A percentile compares a stretch with the other conserved stretches of the same genome.
Evolutionary conservation across 2,113 vertebrate species (phyloP).

Genomic region (Rhombomys opimus): DNA sequence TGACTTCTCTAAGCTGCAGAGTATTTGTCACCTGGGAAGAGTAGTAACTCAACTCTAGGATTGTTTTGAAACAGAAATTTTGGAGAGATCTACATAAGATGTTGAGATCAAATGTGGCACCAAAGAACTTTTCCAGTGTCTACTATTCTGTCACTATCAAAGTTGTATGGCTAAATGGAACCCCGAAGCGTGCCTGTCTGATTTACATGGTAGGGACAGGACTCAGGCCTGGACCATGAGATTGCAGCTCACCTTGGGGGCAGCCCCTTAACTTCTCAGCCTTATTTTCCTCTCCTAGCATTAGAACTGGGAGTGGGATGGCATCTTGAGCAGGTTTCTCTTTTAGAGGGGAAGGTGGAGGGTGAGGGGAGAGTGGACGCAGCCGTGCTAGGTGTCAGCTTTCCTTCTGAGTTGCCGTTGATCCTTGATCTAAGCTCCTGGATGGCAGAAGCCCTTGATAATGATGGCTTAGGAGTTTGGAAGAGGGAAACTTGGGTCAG

Average conservation of each 20-base stretch:
- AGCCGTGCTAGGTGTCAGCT: background rate
- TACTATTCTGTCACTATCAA: background rate
- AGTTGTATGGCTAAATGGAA: constrained; percentile 30
- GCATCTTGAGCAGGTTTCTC: constrained; percentile 28
- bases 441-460: background rate
- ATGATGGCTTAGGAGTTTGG: background rate
- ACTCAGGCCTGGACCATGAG: background rate
- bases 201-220: background rate
- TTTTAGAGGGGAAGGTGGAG: background rate
- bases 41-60: background rate
- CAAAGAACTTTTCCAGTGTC: constrained; percentile 20
- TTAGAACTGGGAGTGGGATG: background rate
- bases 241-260: constrained; percentile 49
- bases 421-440: background rate
- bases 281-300: constrained; percentile 61
- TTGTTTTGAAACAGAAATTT: constrained; percentile 16
- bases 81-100: background rate
- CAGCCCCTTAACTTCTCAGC: background rate
- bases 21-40: background rate
- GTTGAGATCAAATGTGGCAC: background rate
- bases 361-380: too few species aligned
- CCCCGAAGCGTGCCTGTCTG: background rate
- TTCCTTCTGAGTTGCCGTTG: background rate
- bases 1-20: constrained; percentile 48
- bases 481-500: background rate